These are phyloP conservation scores for Microhierax caerulescens DNA, from an alignment of 2,797 vertebrate genomes.

Conservation along the genomic window DNA sequence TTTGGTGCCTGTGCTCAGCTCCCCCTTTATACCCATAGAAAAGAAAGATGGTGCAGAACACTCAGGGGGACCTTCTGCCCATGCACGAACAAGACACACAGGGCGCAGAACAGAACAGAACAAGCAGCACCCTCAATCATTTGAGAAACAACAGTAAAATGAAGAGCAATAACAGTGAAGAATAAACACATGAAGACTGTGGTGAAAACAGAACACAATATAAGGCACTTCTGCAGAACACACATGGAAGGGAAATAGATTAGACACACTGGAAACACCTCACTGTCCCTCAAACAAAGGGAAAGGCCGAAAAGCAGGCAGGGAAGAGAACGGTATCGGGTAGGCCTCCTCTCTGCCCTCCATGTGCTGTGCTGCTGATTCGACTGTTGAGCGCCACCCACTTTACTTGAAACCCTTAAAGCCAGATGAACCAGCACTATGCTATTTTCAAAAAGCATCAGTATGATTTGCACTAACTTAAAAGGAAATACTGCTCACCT, in stretches of 20 bases:
- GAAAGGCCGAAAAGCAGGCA: background rate
- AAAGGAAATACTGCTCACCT: constrained; percentile 76
- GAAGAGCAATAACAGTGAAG: background rate
- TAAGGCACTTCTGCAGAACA: background rate
- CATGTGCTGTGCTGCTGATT: background rate
- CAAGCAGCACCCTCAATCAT: background rate
- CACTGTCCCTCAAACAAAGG: background rate
- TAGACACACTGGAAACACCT: background rate
- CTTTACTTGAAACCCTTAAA: background rate
- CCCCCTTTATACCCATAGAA: background rate
- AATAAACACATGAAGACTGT: background rate
- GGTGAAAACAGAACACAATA: background rate
- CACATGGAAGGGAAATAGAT: background rate
- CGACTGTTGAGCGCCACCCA: background rate
- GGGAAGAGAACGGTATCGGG: background rate
- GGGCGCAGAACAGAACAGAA: background rate
- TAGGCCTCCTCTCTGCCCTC: background rate
- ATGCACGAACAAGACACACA: background rate
- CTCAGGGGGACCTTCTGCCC: background rate
- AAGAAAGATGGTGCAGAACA: background rate
- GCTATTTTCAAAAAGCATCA: background rate
- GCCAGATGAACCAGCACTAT: background rate
- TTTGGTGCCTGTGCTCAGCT: background rate
- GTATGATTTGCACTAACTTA: background rate
- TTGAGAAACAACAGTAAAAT: background rate